Conservation (phyloP, 2,113 vertebrate species). For the Lampris incognitus region DNA sequence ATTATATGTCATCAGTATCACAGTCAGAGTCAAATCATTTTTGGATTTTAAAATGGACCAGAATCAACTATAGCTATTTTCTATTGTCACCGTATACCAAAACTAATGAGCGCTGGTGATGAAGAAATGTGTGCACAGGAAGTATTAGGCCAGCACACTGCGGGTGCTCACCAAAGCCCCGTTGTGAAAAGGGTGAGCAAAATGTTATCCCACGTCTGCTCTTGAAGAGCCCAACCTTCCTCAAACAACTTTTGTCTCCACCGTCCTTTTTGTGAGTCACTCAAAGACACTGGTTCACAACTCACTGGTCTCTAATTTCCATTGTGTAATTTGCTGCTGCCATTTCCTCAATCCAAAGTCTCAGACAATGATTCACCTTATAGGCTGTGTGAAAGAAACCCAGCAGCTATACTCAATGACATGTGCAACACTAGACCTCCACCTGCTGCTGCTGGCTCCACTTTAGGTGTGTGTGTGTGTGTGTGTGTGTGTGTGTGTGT, state of each 20-base stretch:
- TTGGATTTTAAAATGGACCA: no score
- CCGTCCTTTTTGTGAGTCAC: conserved; percentile 58
- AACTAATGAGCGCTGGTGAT: not conserved
- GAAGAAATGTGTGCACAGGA: not conserved
- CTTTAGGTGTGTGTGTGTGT: not conserved
- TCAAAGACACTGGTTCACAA: conserved; percentile 46
- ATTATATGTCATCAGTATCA: no score
- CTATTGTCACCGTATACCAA: not conserved
- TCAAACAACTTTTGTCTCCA: conserved; percentile 42
- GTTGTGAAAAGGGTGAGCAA: conserved; percentile 9
- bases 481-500: not conserved
- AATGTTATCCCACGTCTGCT: conserved; percentile 19
- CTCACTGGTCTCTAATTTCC: conserved; percentile 45
- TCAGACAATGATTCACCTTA: conserved; percentile 63
- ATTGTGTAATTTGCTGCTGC: conserved; percentile 50
- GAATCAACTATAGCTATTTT: no score
- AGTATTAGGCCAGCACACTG: not conserved
- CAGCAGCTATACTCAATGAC: not conserved
- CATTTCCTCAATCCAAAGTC: conserved; percentile 45
- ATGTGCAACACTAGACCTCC: not conserved
- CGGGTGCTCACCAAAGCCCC: conserved; percentile 19
- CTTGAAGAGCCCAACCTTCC: conserved; percentile 16
- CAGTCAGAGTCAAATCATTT: no score
- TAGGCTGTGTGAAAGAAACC: conserved; percentile 21
- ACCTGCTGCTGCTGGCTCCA: conserved; percentile 27